Percentiles rank a stretch among this genome's conserved stretches.
These are phyloP conservation scores for Tipula confusa DNA, from an alignment of 2,888 invertebrate species.

Conservation along the genomic window DNA sequence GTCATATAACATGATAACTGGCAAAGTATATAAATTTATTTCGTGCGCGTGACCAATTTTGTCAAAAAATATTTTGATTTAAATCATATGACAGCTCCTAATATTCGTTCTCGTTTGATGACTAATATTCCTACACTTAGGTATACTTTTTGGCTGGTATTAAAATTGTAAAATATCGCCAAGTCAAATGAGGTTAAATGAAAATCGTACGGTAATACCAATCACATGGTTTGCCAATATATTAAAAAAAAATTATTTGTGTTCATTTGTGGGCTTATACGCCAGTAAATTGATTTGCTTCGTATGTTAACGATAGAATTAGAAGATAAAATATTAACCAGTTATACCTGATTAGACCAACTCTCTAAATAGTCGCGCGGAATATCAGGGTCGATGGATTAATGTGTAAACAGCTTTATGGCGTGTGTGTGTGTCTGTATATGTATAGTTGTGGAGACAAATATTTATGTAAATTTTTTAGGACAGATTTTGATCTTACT, in stretches of 20 bases:
- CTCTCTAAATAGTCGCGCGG: not conserved
- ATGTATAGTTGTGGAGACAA: too few species aligned
- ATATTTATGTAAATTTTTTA: not conserved
- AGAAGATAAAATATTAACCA: not conserved
- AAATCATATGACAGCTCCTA: not conserved
- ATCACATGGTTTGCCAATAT: not conserved
- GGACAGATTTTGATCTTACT: not conserved
- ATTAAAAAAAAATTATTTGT: not conserved
- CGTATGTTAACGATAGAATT: not conserved
- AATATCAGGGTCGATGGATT: not conserved
- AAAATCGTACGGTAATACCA: not conserved
- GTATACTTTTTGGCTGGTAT: not conserved
- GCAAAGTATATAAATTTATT: too few species aligned
- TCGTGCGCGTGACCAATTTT: too few species aligned
- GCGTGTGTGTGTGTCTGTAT: not conserved
- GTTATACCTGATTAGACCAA: conserved; percentile 9
- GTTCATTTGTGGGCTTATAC: not conserved
- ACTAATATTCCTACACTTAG: not conserved
- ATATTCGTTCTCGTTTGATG: not conserved
- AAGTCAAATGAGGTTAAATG: not conserved
- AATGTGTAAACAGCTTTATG: not conserved
- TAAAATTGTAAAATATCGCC: not conserved
- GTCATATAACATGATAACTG: too few species aligned
- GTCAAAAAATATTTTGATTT: not conserved
- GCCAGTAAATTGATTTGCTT: not conserved